Conservation (phyloP, 2,113 vertebrate genomes). For the Engystomops pustulosus region DNA sequence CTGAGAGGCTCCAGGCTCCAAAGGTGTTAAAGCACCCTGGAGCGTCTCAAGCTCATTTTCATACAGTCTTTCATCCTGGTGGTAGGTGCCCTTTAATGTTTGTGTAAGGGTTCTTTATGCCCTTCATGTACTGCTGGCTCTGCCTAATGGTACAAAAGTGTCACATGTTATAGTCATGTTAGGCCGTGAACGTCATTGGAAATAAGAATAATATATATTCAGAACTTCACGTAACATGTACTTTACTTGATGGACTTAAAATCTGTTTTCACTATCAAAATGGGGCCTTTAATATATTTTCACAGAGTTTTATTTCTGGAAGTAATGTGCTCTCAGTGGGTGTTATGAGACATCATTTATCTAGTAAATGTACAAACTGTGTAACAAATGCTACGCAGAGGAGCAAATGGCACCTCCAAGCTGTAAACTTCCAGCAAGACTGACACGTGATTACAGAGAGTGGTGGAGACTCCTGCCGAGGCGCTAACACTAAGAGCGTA, state of each 20-base stretch:
- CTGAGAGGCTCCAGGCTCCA: no score
- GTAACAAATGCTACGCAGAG: not conserved
- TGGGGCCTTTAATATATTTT: slow-evolving; percentile 31
- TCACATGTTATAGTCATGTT: no score
- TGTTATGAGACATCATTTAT: slow-evolving; percentile 10
- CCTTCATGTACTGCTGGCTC: no score
- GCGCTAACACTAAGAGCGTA: not conserved
- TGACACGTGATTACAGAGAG: slow-evolving; percentile 11
- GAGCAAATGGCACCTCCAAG: slow-evolving; percentile 16
- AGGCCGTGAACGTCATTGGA: not conserved
- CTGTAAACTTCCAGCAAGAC: not conserved
- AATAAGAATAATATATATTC: not conserved
- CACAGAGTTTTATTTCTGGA: slow-evolving; percentile 22
- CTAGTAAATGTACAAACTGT: slow-evolving; percentile 4
- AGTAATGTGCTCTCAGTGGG: slow-evolving; percentile 17
- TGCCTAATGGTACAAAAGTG: no score
- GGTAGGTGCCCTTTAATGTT: no score
- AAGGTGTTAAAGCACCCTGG: no score
- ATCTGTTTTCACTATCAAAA: not conserved
- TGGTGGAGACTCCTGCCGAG: not conserved
- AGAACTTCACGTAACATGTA: not conserved
- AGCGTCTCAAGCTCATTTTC: no score
- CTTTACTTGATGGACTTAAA: slow-evolving; percentile 16
- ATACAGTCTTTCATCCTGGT: no score
- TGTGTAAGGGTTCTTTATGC: no score